These are phyloP conservation scores for Malthinus flaveolus DNA, from an alignment of 2,888 invertebrate species.

Conservation along the genomic window DNA sequence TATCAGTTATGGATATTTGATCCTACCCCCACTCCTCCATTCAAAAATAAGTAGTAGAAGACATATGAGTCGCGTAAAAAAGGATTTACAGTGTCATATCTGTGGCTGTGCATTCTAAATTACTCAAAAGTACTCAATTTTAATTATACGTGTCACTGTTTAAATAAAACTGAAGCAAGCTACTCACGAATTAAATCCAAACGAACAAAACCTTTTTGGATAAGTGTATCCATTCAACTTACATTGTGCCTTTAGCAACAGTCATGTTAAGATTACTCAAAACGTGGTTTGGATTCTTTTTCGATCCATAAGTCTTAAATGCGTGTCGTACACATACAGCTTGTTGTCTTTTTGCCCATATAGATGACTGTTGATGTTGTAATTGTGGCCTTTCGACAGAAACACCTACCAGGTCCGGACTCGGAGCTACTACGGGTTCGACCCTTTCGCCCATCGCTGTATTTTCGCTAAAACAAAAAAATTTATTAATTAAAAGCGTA, in stretches of 20 bases:
- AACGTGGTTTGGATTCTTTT: constrained; percentile 84
- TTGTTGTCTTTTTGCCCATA: constrained; percentile 76
- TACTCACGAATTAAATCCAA: too few relatives aligned
- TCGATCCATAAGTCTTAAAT: constrained; percentile 87
- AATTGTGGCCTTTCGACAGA: constrained; percentile 50
- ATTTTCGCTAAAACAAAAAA: constrained; percentile 52
- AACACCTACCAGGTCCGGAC: constrained; percentile 52
- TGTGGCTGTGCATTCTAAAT: too few relatives aligned
- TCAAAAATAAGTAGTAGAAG: too few relatives aligned
- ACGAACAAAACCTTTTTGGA: too few relatives aligned
- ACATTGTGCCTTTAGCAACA: constrained; percentile 94
- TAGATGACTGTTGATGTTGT: constrained; percentile 54
- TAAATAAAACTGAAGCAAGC: too few relatives aligned
- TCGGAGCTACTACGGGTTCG: constrained; percentile 46
- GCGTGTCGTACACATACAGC: constrained; percentile 88
- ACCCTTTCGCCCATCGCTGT: constrained; percentile 52
- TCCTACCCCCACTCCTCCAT: too few relatives aligned
- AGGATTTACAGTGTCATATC: too few relatives aligned
- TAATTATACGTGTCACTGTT: too few relatives aligned
- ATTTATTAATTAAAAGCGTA: background rate
- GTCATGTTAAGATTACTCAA: constrained; percentile 90
- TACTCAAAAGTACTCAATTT: too few relatives aligned
- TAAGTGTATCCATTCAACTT: constrained; percentile 64
- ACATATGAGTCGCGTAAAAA: too few relatives aligned
- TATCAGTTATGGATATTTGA: too few relatives aligned